Evolutionary conservation across 2,797 vertebrate genomes (phyloP).

Genomic region (Fratercula arctica): DNA sequence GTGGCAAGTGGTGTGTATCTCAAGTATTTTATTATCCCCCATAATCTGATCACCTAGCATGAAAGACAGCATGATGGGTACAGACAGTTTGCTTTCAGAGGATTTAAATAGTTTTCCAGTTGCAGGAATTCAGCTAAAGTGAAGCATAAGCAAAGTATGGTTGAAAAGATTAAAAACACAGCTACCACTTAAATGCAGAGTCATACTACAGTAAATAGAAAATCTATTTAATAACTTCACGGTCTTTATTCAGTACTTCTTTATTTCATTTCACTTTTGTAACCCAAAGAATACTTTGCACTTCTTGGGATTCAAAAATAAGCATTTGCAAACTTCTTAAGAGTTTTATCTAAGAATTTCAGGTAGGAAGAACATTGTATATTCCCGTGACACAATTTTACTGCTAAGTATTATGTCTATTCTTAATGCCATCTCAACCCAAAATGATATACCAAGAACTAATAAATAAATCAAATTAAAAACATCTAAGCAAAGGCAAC

Average conservation of each 20-base stretch:
- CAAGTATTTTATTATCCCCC: not conserved
- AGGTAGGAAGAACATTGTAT: not conserved
- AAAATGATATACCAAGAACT: not conserved
- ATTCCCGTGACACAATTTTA: not conserved
- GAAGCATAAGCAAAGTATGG: not conserved
- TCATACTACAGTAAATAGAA: not conserved
- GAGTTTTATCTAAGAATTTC: not conserved
- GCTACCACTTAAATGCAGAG: not conserved
- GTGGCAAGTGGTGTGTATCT: not conserved
- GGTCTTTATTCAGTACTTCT: not conserved
- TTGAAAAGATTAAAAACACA: not conserved
- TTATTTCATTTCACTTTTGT: not conserved
- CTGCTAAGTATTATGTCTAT: not conserved
- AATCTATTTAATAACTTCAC: not conserved
- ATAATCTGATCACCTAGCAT: not conserved
- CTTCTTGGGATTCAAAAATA: not conserved
- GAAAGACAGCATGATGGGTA: not conserved
- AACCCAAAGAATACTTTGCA: not conserved
- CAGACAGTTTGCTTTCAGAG: not conserved
- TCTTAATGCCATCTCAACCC: not conserved
- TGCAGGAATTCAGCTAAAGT: not conserved
- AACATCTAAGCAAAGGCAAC: not conserved
- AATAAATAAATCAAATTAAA: not conserved
- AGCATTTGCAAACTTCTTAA: not conserved
- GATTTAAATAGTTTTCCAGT: not conserved